Evolutionary conservation across 2,113 vertebrate genomes (phyloP).

Genomic region (Pogona vitticeps): DNA sequence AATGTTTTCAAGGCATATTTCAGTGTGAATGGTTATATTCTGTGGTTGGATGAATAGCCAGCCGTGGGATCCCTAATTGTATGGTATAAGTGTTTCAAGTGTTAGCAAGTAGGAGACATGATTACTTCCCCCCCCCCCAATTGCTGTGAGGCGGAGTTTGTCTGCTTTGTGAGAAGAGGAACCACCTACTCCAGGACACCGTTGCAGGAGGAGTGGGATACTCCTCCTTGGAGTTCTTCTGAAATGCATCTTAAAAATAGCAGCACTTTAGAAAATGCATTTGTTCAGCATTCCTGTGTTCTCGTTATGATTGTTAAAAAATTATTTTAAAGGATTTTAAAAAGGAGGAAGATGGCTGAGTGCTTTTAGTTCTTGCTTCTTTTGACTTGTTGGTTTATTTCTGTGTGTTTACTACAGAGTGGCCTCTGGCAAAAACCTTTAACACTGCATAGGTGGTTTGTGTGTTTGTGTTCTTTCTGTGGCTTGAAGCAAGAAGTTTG

Average conservation of each 20-base stretch:
- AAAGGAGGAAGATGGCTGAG: not conserved
- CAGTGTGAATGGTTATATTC: not conserved
- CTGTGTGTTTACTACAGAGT: not conserved
- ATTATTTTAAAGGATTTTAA: not conserved
- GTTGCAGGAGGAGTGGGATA: not conserved
- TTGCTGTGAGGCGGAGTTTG: not conserved
- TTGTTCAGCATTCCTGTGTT: not conserved
- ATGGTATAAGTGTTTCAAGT: not conserved
- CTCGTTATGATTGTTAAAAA: not conserved
- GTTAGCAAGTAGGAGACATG: not conserved
- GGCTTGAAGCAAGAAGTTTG: not conserved
- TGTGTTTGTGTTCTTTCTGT: not conserved
- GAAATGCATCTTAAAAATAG: fast-evolving
- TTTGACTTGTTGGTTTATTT: not conserved
- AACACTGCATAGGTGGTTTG: not conserved
- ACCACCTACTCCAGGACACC: not conserved
- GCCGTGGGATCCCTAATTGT: not conserved
- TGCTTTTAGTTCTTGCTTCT: too few species aligned
- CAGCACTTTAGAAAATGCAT: not conserved
- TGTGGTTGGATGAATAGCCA: not conserved
- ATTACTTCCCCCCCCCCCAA: not conserved
- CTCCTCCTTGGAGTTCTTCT: not conserved
- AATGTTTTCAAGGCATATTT: not conserved
- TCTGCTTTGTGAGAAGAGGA: not conserved
- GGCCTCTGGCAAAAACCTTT: not conserved